phyloP scores from a whole-genome alignment of 1,140 invertebrate species.

The Sogatella furcifera region DNA sequence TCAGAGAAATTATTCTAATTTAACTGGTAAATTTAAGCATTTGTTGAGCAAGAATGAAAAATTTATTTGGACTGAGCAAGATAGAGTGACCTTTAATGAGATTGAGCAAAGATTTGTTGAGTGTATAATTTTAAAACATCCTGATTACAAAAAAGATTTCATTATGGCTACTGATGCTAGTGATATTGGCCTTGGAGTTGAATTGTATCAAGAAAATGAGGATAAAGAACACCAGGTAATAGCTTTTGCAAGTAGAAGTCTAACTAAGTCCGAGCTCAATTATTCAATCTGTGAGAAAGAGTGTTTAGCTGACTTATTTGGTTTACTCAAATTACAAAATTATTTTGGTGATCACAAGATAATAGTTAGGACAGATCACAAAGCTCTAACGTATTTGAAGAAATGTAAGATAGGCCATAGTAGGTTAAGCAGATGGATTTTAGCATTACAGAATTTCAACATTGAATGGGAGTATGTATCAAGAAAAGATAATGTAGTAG shows the following conservation, averaged over 20 bases:
- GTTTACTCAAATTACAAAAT: not conserved
- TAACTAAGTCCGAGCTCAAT: not conserved
- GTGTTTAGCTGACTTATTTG: not conserved
- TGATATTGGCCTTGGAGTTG: not conserved
- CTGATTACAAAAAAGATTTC: not conserved
- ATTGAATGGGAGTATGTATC: not conserved
- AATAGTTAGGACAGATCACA: not conserved
- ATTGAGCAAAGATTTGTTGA: not conserved
- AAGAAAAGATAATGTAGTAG: not conserved
- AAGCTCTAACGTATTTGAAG: not conserved
- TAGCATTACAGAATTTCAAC: not conserved
- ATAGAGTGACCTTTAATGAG: not conserved
- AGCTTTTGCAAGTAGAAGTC: not conserved
- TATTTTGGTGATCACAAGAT: not conserved
- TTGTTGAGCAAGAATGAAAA: too few species aligned
- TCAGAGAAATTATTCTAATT: too few species aligned
- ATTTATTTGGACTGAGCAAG: not conserved
- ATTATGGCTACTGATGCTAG: not conserved
- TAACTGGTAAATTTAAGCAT: too few species aligned
- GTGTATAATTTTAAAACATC: too few species aligned
- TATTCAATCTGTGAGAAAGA: not conserved
- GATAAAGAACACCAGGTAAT: not conserved
- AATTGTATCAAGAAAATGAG: not conserved
- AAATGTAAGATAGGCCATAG: not conserved
- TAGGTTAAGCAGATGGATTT: not conserved